Base-by-base conservation (phyloP, 2,888 invertebrate species). In the Arctia plantaginis region DNA sequence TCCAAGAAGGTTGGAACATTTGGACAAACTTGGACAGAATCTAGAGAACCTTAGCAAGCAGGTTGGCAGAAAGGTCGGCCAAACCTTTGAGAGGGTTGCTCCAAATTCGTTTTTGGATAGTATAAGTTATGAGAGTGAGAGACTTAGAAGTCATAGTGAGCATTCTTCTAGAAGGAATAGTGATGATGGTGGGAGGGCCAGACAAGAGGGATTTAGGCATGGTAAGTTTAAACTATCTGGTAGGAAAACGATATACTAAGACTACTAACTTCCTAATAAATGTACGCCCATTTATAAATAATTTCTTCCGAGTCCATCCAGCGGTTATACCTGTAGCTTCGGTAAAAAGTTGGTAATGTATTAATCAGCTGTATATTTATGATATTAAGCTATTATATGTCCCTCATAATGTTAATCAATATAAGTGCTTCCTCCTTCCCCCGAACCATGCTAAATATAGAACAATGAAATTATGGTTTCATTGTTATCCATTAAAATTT, bases 141-240 rank as follows among this genome's bases (percentile, higher is more conserved):
- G 88, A 15, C 75, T 93, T 47, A 92, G 85, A 41, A 89, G 91
- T 77, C 92, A 91, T 0, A 95, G 95, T 74, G 94, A 93, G 64
- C 78, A 87, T 3, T 95, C 95, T 71, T 95, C 94, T 65, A 92
- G 95, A 85, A 91, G 95, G 65, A 94, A 95, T 71, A 95, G 94
- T 44, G 91, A 94, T 77, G 93, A 94, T 77, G 91, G 85, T 0
- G 92, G 92, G 0, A 86, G 92, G 77, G 88, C 89, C 3, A 90
- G 82, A 67, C 90, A 83, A 72, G 94, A 93, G 20, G 87, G 85
- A 0, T 85, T 92, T 66, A 89, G 94, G 84, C 83, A 86, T 79
- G 93, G 94, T 94, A 82, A 80, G 82, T 65, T 33, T 13, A 3
- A 18, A 23, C 27, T 39, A 30, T 39, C 51, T 27, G n/a, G n/a